These are phyloP conservation scores for Datnioides undecimradiatus DNA, from an alignment of 2,113 vertebrate genomes.

Conservation along the genomic window DNA sequence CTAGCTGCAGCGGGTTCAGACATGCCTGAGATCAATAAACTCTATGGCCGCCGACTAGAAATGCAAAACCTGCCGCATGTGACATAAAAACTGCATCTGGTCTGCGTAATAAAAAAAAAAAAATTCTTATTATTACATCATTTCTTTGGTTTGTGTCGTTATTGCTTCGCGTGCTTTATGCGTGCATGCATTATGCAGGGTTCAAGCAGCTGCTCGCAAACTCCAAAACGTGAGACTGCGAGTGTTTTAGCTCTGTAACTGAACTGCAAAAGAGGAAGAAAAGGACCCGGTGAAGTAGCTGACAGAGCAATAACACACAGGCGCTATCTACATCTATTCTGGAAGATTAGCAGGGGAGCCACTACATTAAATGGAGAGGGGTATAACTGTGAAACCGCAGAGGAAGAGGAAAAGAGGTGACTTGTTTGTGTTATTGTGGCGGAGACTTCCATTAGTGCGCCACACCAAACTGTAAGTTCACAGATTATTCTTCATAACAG, in stretches of 20 bases:
- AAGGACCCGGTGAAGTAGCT: slow-evolving; percentile 50
- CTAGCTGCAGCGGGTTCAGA: too few species aligned
- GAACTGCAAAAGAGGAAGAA: not conserved
- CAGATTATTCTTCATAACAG: slow-evolving; percentile 16
- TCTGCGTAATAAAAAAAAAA: too few species aligned
- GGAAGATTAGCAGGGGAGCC: slow-evolving; percentile 47
- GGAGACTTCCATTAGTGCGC: slow-evolving; percentile 36
- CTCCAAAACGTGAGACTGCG: slow-evolving; percentile 4
- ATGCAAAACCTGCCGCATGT: too few species aligned
- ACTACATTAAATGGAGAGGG: slow-evolving; percentile 40
- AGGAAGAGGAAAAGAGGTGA: not conserved
- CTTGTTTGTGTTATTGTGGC: slow-evolving; percentile 24
- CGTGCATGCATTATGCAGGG: not conserved
- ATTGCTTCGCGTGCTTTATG: too few species aligned
- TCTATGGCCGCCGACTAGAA: too few species aligned
- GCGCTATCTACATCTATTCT: slow-evolving; percentile 45
- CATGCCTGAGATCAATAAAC: too few species aligned
- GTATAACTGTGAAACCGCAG: slow-evolving; percentile 42
- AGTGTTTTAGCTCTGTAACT: slow-evolving; percentile 25
- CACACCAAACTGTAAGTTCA: slow-evolving; percentile 33
- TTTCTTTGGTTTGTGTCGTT: too few species aligned
- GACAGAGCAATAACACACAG: slow-evolving; percentile 52
- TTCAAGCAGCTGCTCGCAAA: not conserved
- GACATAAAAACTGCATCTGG: too few species aligned
- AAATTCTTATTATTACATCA: too few species aligned